Base-by-base conservation (phyloP, 2,797 vertebrate genomes). In the Toxotes lorentzi region DNA sequence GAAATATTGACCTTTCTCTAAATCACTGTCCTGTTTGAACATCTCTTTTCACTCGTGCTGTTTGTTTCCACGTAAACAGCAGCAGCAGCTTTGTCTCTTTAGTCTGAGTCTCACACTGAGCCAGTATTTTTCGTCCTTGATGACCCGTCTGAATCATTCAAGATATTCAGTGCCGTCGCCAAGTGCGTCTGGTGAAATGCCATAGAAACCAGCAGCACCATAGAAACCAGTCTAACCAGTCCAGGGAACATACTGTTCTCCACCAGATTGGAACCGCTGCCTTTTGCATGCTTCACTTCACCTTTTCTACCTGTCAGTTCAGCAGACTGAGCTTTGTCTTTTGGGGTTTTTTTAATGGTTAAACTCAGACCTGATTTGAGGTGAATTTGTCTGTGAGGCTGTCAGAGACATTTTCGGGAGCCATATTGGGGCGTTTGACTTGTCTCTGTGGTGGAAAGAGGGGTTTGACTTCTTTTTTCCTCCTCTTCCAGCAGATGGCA, bases 211-310 rank as follows among this genome's bases (percentile, higher is more conserved):
- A 74, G 65, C 53, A 64, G 82, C 72, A 19, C 89, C 86, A 86
- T 84, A 87, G 85, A 88, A 91, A 91, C 88, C 90, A 86, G 82
- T 78, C 51, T 0, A 78, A 76, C 87, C 86, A 68, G 84, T 88
- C 70, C 64, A 47, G 85, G 60, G 71, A 71, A 81, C 85, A 78
- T 13, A 0, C 40, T 74, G 82, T 61, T 76, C 64, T 64, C 23
- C 61, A 35, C 48, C 45, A 24, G 6, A 50, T 48, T 16, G 23
- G 35, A 40, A 40, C 57, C 23, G 0, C 27, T 30, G 30, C 56
- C 24, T n/a, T n/a, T 12, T 56, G 47, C 53, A 23, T 16, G 2
- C 13, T 0, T 40, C 59, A 0, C 47, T 10, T 23, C 48, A 12
- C 17, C 57, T 61, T 11, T 21, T 16, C 5, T 24, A 10, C 48